Percentiles rank a stretch among this genome's conserved stretches.
Conservation (phyloP, 2,888 invertebrate species). For the Nomada flava region DNA sequence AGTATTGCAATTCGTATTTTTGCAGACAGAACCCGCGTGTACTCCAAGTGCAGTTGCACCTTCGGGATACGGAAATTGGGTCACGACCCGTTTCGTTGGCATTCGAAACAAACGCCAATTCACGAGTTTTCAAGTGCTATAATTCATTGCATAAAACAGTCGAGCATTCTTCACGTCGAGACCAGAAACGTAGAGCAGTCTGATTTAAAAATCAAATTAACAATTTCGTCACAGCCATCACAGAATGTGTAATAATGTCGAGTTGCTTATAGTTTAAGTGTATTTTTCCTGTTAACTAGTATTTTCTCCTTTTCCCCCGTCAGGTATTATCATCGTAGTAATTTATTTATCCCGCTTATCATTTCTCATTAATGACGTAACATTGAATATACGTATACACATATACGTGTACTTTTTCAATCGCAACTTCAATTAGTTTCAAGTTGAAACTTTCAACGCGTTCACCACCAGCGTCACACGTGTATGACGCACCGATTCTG, state of each 20-base stretch:
- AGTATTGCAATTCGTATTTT: slow-evolving; percentile 10
- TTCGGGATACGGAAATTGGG: slow-evolving; percentile 2
- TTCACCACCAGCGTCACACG: no score
- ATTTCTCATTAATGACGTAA: no score
- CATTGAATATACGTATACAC: no score
- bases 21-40: not conserved
- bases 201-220: not conserved
- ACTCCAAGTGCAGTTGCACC: slow-evolving; percentile 1
- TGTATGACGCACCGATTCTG: no score
- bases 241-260: no score
- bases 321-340: no score
- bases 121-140: slow-evolving; percentile 14
- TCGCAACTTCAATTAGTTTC: no score
- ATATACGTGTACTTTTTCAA: no score
- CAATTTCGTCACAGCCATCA: not conserved
- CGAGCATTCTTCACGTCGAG: not conserved
- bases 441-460: no score
- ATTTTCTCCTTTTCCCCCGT: no score
- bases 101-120: slow-evolving; percentile 26
- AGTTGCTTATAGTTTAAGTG: not conserved
- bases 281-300: no score
- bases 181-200: not conserved
- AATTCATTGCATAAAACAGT: slow-evolving; percentile 30
- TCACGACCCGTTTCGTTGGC: slow-evolving; percentile 41
- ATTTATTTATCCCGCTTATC: no score